Base-by-base conservation (phyloP, 2,797 vertebrate genomes). In the Tenualosa ilisha region DNA sequence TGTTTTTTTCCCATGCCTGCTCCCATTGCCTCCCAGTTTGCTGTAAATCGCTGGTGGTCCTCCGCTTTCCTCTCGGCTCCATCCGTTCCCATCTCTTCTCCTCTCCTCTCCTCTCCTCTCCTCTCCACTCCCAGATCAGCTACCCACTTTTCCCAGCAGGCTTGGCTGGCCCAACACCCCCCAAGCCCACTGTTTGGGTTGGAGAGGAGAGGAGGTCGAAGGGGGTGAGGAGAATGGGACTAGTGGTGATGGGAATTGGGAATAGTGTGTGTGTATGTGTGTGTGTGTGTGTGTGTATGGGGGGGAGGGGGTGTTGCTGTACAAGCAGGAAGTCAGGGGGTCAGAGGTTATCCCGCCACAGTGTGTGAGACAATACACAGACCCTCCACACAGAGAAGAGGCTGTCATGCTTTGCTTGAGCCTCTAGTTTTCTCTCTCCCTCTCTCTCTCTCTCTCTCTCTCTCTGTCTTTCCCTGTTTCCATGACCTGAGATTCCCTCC, bases 331-430 rank as follows among this genome's bases (percentile, higher is more conserved):
- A 87, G 85, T 56, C n/a, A 31, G 68, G 43, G 68, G 87, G 86
- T 88, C 83, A 86, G 65, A 88, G 88, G 89, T 89, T 90, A 91
- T 91, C 90, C 81, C 40, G 86, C 72, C 24, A 54, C 81, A 65
- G 17, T 84, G 79, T 83, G 56, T 84, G 72, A 86, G 90, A 91
- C 86, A 84, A 84, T 86, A 85, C 85, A 87, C 90, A 92, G 89
- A 72, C 84, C 68, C 43, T 50, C 88, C 65, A 20, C 83, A 82
- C 82, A 61, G 81, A 20, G 37, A 63, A 26, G 46, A 63, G 65
- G 59, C 75, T 84, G 82, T 46, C 53, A 26, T 84, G 43, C 31
- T 26, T 84, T 79, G 83, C 31, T 31, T 31, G 31, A 81, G 72
- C 43, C 65, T 79, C 68, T 83, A 51, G 40, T 82, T 81, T 81